A percentile compares a stretch with the other conserved stretches of the same genome.
phyloP scores from a whole-genome alignment of 2,797 vertebrate genomes.

The Hoplostethus mediterraneus region DNA sequence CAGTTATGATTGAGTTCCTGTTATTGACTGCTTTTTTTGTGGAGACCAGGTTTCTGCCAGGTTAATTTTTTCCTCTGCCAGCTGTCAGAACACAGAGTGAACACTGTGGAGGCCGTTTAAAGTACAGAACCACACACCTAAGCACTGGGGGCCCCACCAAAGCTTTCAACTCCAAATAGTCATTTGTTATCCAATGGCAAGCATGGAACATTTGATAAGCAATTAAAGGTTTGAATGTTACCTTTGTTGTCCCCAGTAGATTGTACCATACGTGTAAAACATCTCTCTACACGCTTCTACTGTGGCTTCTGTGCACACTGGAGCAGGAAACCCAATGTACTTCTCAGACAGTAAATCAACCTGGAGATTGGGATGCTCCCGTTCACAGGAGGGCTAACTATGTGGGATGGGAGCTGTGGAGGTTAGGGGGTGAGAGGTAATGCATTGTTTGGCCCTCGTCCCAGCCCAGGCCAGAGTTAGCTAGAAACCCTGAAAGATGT shows the following conservation, averaged over 20 bases:
- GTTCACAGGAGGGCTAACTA: slow-evolving; percentile 63
- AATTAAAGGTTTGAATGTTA: slow-evolving; percentile 50
- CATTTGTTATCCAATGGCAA: slow-evolving; percentile 65
- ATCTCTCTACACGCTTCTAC: slow-evolving; percentile 37
- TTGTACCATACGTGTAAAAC: slow-evolving; percentile 11
- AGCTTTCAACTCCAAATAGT: slow-evolving; percentile 68
- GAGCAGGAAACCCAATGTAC: slow-evolving; percentile 53
- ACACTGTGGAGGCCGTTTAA: slow-evolving; percentile 21
- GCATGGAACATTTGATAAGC: slow-evolving; percentile 68
- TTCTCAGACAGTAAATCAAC: slow-evolving; percentile 71
- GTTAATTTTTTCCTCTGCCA: slow-evolving; percentile 74
- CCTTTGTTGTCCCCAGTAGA: slow-evolving; percentile 27
- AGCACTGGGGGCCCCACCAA: slow-evolving; percentile 54
- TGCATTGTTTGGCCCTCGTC: slow-evolving; percentile 75
- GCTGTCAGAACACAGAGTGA: slow-evolving; percentile 78
- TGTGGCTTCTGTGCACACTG: slow-evolving; percentile 54
- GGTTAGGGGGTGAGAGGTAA: slow-evolving; percentile 77
- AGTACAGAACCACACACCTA: slow-evolving; percentile 61
- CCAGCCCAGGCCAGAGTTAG: slow-evolving; percentile 67
- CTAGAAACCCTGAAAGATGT: slow-evolving; percentile 79
- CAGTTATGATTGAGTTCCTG: slow-evolving; percentile 95
- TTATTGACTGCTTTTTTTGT: slow-evolving; percentile 89
- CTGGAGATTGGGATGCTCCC: slow-evolving; percentile 67
- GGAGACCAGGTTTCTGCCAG: slow-evolving; percentile 83
- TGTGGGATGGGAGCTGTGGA: slow-evolving; percentile 66